phyloP scores from a whole-genome alignment of 2,113 vertebrate genomes.

The Melanerpes formicivorus region DNA sequence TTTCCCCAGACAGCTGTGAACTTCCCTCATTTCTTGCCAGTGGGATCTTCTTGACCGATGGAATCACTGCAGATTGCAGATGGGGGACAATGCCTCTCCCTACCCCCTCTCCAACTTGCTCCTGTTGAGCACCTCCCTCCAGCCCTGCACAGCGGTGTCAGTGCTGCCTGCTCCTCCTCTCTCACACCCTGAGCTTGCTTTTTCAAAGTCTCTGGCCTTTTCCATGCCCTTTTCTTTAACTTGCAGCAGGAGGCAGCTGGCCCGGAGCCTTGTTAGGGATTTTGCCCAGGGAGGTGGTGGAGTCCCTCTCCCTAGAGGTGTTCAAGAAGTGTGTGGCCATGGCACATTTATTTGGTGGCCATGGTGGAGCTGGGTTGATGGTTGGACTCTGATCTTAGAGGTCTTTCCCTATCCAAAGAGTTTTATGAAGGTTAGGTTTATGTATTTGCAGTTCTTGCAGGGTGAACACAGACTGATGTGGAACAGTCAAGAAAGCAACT shows the following conservation, averaged over 20 bases:
- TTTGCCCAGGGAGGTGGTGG: too few species aligned
- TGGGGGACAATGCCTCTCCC: not conserved
- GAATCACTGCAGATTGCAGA: not conserved
- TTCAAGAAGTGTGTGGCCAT: too few species aligned
- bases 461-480: not conserved
- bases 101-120: accelerated
- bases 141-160: accelerated
- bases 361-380: too few species aligned
- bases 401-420: too few species aligned
- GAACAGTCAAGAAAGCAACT: not conserved
- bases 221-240: not conserved
- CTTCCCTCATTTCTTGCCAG: not conserved
- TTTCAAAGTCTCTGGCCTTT: not conserved
- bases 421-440: not conserved
- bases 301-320: too few species aligned
- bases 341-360: too few species aligned
- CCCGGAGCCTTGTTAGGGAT: not conserved
- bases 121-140: not conserved
- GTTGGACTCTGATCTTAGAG: too few species aligned
- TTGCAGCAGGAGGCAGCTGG: not conserved
- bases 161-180: not conserved
- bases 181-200: not conserved
- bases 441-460: not conserved
- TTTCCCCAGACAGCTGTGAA: not conserved
- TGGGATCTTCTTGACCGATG: not conserved